Percentiles rank a stretch among this genome's conserved stretches.
Conservation (phyloP, 2,113 vertebrate species). For the Poeciliopsis retropinna region DNA sequence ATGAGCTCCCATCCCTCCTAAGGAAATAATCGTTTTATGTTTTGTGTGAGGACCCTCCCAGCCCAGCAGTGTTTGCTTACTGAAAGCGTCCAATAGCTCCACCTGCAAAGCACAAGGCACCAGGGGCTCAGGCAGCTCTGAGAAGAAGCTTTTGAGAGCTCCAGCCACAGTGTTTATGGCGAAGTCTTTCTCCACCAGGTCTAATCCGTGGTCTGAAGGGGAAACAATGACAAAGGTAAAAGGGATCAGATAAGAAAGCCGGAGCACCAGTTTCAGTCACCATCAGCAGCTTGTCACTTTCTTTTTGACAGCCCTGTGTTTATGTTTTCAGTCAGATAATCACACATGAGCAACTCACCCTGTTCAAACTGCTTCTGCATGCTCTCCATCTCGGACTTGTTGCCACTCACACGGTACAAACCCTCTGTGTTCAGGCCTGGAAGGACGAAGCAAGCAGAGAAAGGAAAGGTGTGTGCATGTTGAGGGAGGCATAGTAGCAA, state of each 20-base stretch:
- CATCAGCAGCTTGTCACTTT: slow-evolving; percentile 39
- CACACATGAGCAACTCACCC: slow-evolving; percentile 79
- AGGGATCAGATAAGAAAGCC: slow-evolving; percentile 11
- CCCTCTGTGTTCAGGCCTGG: slow-evolving; percentile 93
- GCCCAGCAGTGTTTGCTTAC: slow-evolving; percentile 83
- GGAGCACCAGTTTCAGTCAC: slow-evolving; percentile 1
- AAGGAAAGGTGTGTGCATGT: slow-evolving; percentile 3
- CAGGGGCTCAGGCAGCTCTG: slow-evolving; percentile 92
- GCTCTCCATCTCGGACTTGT: slow-evolving; percentile 97
- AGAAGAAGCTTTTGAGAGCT: slow-evolving; percentile 96
- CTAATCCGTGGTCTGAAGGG: slow-evolving; percentile 87
- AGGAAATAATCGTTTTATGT: slow-evolving; percentile 64
- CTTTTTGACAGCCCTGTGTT: slow-evolving; percentile 32
- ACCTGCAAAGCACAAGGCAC: slow-evolving; percentile 91
- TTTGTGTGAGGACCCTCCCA: slow-evolving; percentile 53
- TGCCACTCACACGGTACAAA: slow-evolving; percentile 94
- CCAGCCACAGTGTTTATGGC: slow-evolving; percentile 95
- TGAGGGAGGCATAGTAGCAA: slow-evolving; percentile 32
- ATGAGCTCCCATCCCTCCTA: slow-evolving; percentile 21
- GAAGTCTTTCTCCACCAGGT: slow-evolving; percentile 95
- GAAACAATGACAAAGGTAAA: slow-evolving; percentile 19
- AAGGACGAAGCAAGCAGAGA: slow-evolving; percentile 31
- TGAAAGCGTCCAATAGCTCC: slow-evolving; percentile 88
- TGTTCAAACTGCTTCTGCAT: slow-evolving; percentile 98
- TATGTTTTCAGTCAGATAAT: slow-evolving; percentile 56